Base-by-base conservation (phyloP, 2,113 vertebrate species). In the Galemys pyrenaicus region DNA sequence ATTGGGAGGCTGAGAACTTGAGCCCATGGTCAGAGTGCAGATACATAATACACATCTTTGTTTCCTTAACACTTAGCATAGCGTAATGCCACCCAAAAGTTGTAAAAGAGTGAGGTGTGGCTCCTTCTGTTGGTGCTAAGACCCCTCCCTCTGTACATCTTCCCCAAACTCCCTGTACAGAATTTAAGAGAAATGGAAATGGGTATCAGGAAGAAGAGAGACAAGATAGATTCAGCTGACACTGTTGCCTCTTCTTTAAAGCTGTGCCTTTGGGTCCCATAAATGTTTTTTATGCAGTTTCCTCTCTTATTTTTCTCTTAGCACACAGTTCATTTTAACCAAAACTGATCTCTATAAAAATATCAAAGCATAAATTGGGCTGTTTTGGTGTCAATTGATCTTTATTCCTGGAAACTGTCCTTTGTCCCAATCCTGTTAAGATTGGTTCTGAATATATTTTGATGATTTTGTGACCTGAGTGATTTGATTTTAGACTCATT, bases 371-470 rank as follows among this genome's bases (percentile, higher is more conserved):
- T 49, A 67, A 81, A 28, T 17, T 58, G 39, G n/a, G 11, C 30
- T 73, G 44, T 75, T 73, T 82, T 0, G 6, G 2, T 74, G 39
- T 62, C 28, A 75, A 13, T 81, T 71, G 1, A 24, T 28, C 22
- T 89, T 86, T 54, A 49, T 83, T 84, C 6, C 62, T 65, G 11
- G 58, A 13, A 75, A 37, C n/a, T 70, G 12, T 82, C 30, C 24
- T 78, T 65, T 58, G 58, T 54, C 41, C 12, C 62, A 84, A 44
- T 75, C 1, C 3, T n/a, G 30, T 81, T 67, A 84, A 49, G 60
- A 28, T 26, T 77, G 41, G 3, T 77, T 94, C 28, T 80, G 24
- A 32, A 46, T 80, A 13, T 79, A 60, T 35, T 93, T 87, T 93
- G 30, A 67, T 64, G 37, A n/a, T 37, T 88, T 26, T 22, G 10